Evolutionary conservation across 1,140 invertebrate genomes (phyloP), one percentile per base, ranked within the genome.

Genomic region (Papilio dardanus): DNA sequence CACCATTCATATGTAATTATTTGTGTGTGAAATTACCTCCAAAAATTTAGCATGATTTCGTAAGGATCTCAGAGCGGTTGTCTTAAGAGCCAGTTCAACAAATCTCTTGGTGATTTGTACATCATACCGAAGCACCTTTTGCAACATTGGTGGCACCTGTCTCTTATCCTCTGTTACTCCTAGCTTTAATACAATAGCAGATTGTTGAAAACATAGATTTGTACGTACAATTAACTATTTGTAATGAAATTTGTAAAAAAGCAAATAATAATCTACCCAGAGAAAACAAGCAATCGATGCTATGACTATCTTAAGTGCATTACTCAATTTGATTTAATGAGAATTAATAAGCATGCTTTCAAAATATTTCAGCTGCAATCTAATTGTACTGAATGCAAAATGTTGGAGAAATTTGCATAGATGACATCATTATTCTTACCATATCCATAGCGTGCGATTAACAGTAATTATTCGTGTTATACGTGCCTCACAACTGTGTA

Each of bases 11-110:
- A 19, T 35, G 16, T 35, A 33, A n/a, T 37, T 10, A 19, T 21
- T 21, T 68, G 30, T 37, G 10, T 14, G 21, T 21, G 14, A 16
- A 54, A 54, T 71, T 94, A 97, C 95, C 94, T 97, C 96, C 42
- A 97, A 92, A 62, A 95, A 89, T 92, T 95, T 95, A 69, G 95
- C 95, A 91, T 97, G 94, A 37, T 93, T 93, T 73, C 92, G 94
- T 6, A 96, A 80, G 1, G 95, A 95, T 74, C 92, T 94, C n/a
- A 96, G 87, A 0, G 95, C 93, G 16, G 95, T 85, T 76, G 94
- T 93, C 78, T 93, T 94, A 71, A 96, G 94, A 0, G 94, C 86
- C 35, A 86, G 84, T 76, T 94, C 93, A 4, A 96, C 95, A 90
- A 97, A 95, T 35, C 86, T 86, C 78, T 96, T 94, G 0, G 96